Evolutionary conservation across 1,140 invertebrate genomes (phyloP).

Genomic region (Vanessa atalanta): DNA sequence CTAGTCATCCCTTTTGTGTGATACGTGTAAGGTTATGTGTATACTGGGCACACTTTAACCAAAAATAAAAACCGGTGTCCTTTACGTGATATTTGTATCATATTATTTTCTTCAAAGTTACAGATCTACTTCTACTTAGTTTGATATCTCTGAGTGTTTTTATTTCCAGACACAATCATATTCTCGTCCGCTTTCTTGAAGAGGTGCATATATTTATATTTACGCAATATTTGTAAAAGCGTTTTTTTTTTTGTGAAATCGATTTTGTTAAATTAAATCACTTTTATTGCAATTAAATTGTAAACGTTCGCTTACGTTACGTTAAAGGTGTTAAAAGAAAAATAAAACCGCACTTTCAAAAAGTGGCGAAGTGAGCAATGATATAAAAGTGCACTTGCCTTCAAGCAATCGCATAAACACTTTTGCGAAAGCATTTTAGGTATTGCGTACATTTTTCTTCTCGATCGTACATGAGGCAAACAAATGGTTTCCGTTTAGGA

Average conservation of each 20-base stretch:
- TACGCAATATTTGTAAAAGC: too few relatives aligned
- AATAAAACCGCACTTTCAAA: constrained; percentile 24
- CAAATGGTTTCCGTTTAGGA: constrained; percentile 78
- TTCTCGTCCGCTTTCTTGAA: too few relatives aligned
- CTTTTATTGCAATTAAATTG: not conserved
- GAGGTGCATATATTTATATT: too few relatives aligned
- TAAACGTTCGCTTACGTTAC: not conserved
- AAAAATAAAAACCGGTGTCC: constrained; percentile 21
- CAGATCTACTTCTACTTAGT: too few relatives aligned
- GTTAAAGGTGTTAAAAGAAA: constrained; percentile 15
- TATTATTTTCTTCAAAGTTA: not conserved
- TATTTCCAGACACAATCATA: too few relatives aligned
- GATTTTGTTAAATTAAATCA: not conserved
- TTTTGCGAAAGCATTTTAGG: constrained; percentile 56
- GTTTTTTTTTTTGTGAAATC: not conserved
- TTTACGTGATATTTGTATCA: not conserved
- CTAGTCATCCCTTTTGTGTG: constrained; percentile 29
- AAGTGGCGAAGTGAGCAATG: constrained; percentile 45
- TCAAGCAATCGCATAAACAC: constrained; percentile 62
- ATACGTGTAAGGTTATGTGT: constrained; percentile 32
- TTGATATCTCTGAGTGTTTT: too few relatives aligned
- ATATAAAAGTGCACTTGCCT: constrained; percentile 55
- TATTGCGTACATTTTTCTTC: constrained; percentile 69
- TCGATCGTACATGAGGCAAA: constrained; percentile 72
- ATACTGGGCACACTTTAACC: constrained; percentile 18